phyloP scores from a whole-genome alignment of 1,140 invertebrate genomes.

The Berghia stephanieae region DNA sequence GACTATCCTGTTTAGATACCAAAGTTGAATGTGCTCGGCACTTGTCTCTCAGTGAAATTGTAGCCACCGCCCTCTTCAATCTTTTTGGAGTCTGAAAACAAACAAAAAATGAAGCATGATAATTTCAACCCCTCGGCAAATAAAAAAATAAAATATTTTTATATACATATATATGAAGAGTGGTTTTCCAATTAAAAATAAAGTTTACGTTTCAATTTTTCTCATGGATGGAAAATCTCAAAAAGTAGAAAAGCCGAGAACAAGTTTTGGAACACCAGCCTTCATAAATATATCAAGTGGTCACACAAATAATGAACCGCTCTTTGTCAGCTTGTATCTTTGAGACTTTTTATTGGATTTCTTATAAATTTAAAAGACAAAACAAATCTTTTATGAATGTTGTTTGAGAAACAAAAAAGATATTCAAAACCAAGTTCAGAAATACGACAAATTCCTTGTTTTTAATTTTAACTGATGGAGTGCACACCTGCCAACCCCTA shows the following conservation, averaged over 20 bases:
- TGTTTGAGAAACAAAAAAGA: too few species aligned
- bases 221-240: too few species aligned
- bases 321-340: not conserved
- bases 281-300: conserved; percentile 61
- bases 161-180: conserved; percentile 75
- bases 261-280: conserved; percentile 73
- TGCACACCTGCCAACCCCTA: too few species aligned
- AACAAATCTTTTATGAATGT: too few species aligned
- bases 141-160: conserved; percentile 78
- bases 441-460: too few species aligned
- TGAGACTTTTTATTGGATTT: not conserved
- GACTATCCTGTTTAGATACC: too few species aligned
- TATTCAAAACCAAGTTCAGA: too few species aligned
- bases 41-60: conserved; percentile 82
- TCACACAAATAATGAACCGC: not conserved
- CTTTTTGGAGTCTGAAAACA: conserved; percentile 78
- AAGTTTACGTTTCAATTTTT: too few species aligned
- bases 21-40: conserved; percentile 70
- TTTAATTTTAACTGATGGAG: too few species aligned
- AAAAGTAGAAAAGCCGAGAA: too few species aligned
- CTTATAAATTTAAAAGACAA: too few species aligned
- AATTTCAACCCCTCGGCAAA: conserved; percentile 40
- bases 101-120: conserved; percentile 29
- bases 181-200: conserved; percentile 79
- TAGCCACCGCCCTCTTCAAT: conserved; percentile 95